A percentile compares a stretch with the other conserved stretches of the same genome.
Conservation (phyloP, 2,797 vertebrate genomes). For the Spea hammondii region DNA sequence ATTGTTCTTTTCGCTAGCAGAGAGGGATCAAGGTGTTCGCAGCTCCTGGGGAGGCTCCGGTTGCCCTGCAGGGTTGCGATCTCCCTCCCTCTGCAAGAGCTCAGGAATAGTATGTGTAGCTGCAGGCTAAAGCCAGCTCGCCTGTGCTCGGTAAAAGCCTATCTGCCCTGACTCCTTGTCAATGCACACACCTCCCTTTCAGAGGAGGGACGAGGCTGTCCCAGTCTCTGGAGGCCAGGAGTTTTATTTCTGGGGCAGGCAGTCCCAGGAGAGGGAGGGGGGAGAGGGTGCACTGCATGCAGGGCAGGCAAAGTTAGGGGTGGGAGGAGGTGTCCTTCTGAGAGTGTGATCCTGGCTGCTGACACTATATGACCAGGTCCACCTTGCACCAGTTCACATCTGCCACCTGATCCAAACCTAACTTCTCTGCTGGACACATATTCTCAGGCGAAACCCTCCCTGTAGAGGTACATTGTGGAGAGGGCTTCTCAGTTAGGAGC, state of each 20-base stretch:
- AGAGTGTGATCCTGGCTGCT: neutral
- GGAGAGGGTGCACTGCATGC: slow-evolving; percentile 1
- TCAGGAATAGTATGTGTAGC: slow-evolving; percentile 18
- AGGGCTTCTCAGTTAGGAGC: neutral
- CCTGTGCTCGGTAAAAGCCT: neutral
- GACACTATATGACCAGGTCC: slow-evolving; percentile 26
- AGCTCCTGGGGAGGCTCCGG: slow-evolving; percentile 16
- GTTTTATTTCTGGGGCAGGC: slow-evolving; percentile 33
- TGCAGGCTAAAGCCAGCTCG: slow-evolving; percentile 6
- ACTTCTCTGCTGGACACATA: neutral
- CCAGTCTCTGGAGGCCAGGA: slow-evolving; percentile 19
- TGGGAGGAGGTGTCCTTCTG: slow-evolving; percentile 13
- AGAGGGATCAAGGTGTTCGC: neutral
- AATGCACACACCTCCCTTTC: slow-evolving; percentile 17
- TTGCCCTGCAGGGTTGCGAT: neutral
- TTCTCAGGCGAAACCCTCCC: neutral
- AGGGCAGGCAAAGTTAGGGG: slow-evolving; percentile 22
- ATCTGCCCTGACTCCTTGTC: slow-evolving; percentile 4
- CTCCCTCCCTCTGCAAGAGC: neutral
- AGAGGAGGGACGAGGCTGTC: slow-evolving; percentile 17
- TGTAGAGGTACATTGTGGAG: neutral
- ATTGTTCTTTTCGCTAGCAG: neutral
- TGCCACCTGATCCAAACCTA: slow-evolving; percentile 23
- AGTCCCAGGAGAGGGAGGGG: slow-evolving; percentile 37
- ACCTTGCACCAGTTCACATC: slow-evolving; percentile 17